A percentile compares a stretch with the other conserved stretches of the same genome.
These are phyloP conservation scores for Dicrurus megarhynchus DNA, from an alignment of 2,113 vertebrate species.

Conservation along the genomic window DNA sequence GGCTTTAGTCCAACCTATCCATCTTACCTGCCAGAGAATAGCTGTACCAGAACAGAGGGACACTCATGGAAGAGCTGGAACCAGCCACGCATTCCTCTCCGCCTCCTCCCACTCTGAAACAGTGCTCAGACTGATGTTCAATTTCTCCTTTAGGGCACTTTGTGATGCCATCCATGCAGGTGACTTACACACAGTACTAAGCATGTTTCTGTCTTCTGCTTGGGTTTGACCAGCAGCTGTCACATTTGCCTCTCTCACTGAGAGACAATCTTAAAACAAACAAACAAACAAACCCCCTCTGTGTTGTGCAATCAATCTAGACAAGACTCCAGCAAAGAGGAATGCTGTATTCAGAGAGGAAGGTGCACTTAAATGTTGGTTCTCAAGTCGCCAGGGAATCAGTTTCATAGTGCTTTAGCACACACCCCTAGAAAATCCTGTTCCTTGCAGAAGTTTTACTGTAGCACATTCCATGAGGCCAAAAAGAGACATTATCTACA, in stretches of 20 bases:
- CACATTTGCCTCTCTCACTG: not conserved
- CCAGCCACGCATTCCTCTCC: fast-evolving
- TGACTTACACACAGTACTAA: not conserved
- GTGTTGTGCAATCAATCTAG: not conserved
- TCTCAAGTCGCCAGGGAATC: not conserved
- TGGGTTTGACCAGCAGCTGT: not conserved
- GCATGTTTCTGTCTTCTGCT: not conserved
- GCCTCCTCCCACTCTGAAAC: not conserved
- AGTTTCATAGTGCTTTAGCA: not conserved
- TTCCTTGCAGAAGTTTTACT: not conserved
- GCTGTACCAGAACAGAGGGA: not conserved
- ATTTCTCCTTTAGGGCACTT: not conserved
- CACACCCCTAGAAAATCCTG: not conserved
- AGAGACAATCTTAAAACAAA: not conserved
- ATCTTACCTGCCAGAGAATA: not conserved
- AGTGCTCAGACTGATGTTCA: not conserved
- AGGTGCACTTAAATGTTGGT: not conserved
- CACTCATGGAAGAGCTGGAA: not conserved
- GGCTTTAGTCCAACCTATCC: not conserved
- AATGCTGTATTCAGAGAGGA: not conserved
- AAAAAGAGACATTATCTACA: not conserved
- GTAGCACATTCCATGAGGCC: not conserved
- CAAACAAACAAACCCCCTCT: not conserved
- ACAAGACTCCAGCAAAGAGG: not conserved
- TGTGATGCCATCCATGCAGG: not conserved